Percentiles rank a stretch among this genome's conserved stretches.
Conservation (phyloP, 2,888 invertebrate species). For the Troilus luridus region DNA sequence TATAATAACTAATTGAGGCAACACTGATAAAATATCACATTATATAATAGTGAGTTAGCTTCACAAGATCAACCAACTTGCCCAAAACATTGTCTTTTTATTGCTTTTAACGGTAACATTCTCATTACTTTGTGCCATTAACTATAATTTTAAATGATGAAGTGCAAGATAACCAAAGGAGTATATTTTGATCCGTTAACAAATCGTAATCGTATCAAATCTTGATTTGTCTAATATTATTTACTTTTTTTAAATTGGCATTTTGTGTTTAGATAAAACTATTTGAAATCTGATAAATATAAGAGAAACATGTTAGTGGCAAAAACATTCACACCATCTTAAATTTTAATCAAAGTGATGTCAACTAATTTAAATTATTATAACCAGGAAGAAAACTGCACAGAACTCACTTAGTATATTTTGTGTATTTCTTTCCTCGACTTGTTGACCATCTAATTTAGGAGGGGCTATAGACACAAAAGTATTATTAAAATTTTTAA, state of each 20-base stretch:
- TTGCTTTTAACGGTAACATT: too few species aligned
- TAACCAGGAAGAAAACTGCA: conserved; percentile 22
- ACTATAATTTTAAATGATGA: too few species aligned
- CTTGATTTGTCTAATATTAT: neutral
- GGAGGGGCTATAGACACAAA: conserved; percentile 38
- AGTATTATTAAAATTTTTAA: conserved; percentile 30
- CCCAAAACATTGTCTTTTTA: too few species aligned
- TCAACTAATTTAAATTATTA: conserved; percentile 9
- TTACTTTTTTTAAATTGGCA: neutral
- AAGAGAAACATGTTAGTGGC: neutral
- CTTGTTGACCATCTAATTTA: conserved; percentile 12
- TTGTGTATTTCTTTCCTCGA: conserved; percentile 36
- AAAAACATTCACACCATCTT: conserved; percentile 3
- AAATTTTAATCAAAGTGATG: neutral
- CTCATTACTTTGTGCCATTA: too few species aligned
- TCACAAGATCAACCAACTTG: too few species aligned
- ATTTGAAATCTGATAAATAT: neutral
- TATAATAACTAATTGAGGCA: too few species aligned
- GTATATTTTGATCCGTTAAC: neutral
- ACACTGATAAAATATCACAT: too few species aligned
- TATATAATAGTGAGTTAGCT: too few species aligned
- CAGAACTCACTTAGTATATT: conserved; percentile 32
- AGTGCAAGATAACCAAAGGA: neutral
- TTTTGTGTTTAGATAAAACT: neutral
- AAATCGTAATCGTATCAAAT: neutral